Conservation (phyloP, 2,888 invertebrate genomes). For the Leptinotarsa tumamoca region DNA sequence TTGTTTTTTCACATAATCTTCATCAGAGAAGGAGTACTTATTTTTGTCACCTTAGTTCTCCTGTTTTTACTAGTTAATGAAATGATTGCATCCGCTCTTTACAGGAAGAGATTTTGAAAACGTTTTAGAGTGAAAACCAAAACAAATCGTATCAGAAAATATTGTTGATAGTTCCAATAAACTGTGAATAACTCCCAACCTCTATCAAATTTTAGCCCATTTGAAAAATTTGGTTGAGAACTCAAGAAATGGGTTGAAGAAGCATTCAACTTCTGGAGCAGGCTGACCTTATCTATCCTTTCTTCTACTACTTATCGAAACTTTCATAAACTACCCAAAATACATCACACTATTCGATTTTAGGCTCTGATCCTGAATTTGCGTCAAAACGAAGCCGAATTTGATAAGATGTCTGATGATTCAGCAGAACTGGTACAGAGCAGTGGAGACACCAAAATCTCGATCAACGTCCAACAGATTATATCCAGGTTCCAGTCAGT, state of each 20-base stretch:
- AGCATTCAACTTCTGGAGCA: not conserved
- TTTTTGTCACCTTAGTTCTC: too few relatives aligned
- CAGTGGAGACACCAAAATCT: slow-evolving; percentile 87
- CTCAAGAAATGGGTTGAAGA: not conserved
- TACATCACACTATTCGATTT: slow-evolving; percentile 45
- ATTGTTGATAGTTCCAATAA: too few relatives aligned
- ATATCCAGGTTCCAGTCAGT: slow-evolving; percentile 91
- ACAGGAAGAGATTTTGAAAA: too few relatives aligned
- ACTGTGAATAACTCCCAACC: not conserved
- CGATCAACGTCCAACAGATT: slow-evolving; percentile 89
- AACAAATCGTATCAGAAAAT: too few relatives aligned
- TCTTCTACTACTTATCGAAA: not conserved
- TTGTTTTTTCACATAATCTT: too few relatives aligned
- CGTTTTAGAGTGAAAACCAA: too few relatives aligned
- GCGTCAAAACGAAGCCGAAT: slow-evolving; percentile 86
- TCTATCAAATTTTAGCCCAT: not conserved
- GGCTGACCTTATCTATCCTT: slow-evolving; percentile 3
- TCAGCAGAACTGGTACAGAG: slow-evolving; percentile 87
- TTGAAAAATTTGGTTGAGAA: not conserved
- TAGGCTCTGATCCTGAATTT: slow-evolving; percentile 83
- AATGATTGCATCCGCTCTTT: too few relatives aligned
- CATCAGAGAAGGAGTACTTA: too few relatives aligned
- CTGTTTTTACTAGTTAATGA: too few relatives aligned
- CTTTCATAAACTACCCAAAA: not conserved
- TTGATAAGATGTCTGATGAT: slow-evolving; percentile 88